These are phyloP conservation scores for Porites divaricata DNA, from an alignment of 92 coral and sea anemone species.

Conservation along the genomic window DNA sequence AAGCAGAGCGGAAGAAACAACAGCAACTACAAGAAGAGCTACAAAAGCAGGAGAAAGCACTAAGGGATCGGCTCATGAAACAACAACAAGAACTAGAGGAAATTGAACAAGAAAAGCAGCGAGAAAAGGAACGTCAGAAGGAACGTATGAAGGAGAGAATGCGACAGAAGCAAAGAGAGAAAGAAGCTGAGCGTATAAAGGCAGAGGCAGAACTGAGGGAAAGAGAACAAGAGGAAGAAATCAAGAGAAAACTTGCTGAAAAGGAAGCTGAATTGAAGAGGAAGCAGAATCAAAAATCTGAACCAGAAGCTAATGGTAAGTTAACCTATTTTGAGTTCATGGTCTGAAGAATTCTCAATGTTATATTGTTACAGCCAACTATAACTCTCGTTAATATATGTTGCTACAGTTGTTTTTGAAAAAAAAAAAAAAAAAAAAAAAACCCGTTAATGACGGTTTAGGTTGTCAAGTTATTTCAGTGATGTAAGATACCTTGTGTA, in stretches of 20 bases:
- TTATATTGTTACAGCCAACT: neutral
- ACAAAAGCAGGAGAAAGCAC: conserved; percentile 75
- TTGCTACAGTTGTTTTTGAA: neutral
- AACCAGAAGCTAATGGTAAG: conserved; percentile 53
- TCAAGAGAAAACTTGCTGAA: conserved; percentile 55
- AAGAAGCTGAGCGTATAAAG: conserved; percentile 45
- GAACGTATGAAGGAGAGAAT: conserved; percentile 73
- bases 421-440: too few species aligned
- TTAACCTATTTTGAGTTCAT: neutral
- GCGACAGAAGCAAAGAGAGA: conserved; percentile 68
- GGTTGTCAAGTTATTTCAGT: neutral
- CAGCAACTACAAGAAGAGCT: conserved; percentile 86
- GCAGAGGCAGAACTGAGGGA: conserved; percentile 55
- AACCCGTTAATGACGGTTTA: too few species aligned
- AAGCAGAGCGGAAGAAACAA: conserved; percentile 86
- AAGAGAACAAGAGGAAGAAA: conserved; percentile 66
- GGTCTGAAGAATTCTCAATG: neutral
- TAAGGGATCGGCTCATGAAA: conserved; percentile 77
- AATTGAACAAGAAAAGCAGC: conserved; percentile 86
- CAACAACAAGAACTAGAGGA: conserved; percentile 90
- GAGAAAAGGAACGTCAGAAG: conserved; percentile 76
- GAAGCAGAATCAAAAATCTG: conserved; percentile 65
- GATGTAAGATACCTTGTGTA: neutral
- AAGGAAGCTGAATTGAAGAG: conserved; percentile 67
- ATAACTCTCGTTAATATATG: too few species aligned